Evolutionary conservation across 1,140 invertebrate genomes (phyloP).

Genomic region (Macrobrachium nipponense): DNA sequence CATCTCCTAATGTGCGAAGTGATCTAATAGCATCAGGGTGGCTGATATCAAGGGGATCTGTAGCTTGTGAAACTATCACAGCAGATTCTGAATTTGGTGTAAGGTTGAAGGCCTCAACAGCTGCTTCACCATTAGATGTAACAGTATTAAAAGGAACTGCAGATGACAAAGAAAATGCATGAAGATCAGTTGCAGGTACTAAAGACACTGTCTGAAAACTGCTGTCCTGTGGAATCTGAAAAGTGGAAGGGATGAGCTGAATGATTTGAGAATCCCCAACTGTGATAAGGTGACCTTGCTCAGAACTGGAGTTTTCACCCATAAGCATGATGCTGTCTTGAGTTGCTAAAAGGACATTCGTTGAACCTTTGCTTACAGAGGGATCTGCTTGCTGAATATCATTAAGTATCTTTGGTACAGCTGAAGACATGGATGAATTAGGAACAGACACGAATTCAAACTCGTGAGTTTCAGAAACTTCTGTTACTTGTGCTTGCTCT

Average conservation of each 20-base stretch:
- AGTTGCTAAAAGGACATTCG: slow-evolving; percentile 28
- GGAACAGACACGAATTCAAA: slow-evolving; percentile 44
- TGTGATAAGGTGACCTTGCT: slow-evolving; percentile 39
- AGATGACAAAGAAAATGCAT: slow-evolving; percentile 43
- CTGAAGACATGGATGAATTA: slow-evolving; percentile 34
- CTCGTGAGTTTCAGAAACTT: slow-evolving; percentile 39
- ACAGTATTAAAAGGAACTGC: slow-evolving; percentile 22
- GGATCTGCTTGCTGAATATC: slow-evolving; percentile 9
- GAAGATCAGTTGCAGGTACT: slow-evolving; percentile 42
- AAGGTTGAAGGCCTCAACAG: slow-evolving; percentile 41
- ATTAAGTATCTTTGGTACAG: neutral
- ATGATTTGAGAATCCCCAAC: slow-evolving; percentile 58
- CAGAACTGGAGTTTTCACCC: slow-evolving; percentile 44
- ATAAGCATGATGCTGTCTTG: slow-evolving; percentile 50
- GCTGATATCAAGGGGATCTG: slow-evolving; percentile 14
- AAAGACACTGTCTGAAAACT: slow-evolving; percentile 53
- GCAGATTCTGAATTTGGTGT: slow-evolving; percentile 31
- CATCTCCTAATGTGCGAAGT: slow-evolving; percentile 27
- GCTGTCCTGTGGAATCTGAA: slow-evolving; percentile 49
- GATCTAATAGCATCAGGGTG: slow-evolving; percentile 23
- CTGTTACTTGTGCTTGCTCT: neutral
- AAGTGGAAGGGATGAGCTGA: slow-evolving; percentile 48
- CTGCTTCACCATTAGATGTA: slow-evolving; percentile 18
- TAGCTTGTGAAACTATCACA: slow-evolving; percentile 31
- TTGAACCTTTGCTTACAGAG: slow-evolving; percentile 25